phyloP scores from a whole-genome alignment of 2,113 vertebrate genomes.

The Barnardius zonarius region DNA sequence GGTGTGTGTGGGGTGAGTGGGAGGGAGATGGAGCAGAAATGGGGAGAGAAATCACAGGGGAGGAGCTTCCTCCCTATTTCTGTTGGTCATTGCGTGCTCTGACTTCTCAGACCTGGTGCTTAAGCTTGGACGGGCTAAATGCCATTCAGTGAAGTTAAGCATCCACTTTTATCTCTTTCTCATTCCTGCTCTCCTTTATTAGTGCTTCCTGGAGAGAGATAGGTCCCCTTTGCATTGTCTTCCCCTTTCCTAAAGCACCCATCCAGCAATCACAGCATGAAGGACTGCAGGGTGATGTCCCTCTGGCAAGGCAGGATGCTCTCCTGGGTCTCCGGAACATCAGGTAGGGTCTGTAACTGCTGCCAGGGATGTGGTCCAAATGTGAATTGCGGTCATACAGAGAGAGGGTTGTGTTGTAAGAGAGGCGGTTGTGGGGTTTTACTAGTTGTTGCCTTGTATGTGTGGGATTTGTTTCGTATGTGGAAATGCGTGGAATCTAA shows the following conservation, averaged over 20 bases:
- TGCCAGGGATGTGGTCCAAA: not conserved
- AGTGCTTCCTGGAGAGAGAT: not conserved
- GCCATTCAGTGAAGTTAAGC: not conserved
- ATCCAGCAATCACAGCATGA: rapidly evolving
- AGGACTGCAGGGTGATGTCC: not conserved
- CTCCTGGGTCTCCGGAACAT: not conserved
- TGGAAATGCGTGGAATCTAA: not conserved
- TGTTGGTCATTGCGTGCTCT: not conserved
- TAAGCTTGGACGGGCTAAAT: not conserved
- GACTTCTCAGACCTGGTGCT: not conserved
- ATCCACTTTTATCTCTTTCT: not conserved
- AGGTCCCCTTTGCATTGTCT: not conserved
- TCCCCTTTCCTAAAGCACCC: not conserved
- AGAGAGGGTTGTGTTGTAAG: rapidly evolving
- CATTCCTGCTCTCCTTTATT: not conserved
- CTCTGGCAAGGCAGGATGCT: not conserved
- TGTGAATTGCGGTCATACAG: not conserved
- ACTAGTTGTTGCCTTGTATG: rapidly evolving
- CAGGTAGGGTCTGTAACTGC: rapidly evolving
- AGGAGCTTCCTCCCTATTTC: not conserved
- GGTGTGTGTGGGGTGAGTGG: not conserved
- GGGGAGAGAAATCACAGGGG: not conserved
- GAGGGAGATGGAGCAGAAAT: not conserved
- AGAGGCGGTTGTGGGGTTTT: not conserved
- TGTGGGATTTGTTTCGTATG: rapidly evolving